phyloP scores from a whole-genome alignment of 1,140 invertebrate species.

The Pinna nobilis region DNA sequence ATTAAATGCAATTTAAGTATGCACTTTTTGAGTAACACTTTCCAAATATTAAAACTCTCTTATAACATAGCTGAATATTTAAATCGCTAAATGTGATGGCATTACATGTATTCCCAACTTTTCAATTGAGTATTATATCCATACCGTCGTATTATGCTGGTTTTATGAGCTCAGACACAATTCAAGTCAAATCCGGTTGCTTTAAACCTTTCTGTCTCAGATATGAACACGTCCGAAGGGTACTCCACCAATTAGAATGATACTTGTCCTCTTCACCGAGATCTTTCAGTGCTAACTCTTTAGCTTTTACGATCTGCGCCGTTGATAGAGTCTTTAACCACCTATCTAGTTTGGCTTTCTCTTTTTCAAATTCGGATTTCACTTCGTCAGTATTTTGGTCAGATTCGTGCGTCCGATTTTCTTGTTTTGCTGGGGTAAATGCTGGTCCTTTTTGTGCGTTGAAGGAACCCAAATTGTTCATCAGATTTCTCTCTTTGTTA shows the following conservation, averaged over 20 bases:
- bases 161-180: too few species aligned
- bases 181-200: too few species aligned
- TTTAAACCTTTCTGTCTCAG: conserved; percentile 34
- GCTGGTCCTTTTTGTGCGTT: not conserved
- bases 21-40: too few species aligned
- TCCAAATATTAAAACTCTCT: too few species aligned
- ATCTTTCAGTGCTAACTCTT: conserved; percentile 53
- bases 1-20: too few species aligned
- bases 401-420: conserved; percentile 18
- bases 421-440: conserved; percentile 23
- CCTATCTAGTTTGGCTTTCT: conserved; percentile 53
- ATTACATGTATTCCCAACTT: too few species aligned
- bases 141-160: too few species aligned
- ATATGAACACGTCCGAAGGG: conserved; percentile 53
- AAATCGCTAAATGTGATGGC: too few species aligned
- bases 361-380: conserved; percentile 61
- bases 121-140: too few species aligned
- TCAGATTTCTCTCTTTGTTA: conserved; percentile 37
- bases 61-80: too few species aligned
- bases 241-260: conserved; percentile 57
- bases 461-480: not conserved
- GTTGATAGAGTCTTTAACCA: conserved; percentile 56
- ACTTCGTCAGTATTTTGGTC: conserved; percentile 25
- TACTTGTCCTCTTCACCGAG: conserved; percentile 56
- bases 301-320: conserved; percentile 50